These are phyloP conservation scores for Triplophysa yarkandensis DNA, from an alignment of 2,797 vertebrate species.

Conservation along the genomic window DNA sequence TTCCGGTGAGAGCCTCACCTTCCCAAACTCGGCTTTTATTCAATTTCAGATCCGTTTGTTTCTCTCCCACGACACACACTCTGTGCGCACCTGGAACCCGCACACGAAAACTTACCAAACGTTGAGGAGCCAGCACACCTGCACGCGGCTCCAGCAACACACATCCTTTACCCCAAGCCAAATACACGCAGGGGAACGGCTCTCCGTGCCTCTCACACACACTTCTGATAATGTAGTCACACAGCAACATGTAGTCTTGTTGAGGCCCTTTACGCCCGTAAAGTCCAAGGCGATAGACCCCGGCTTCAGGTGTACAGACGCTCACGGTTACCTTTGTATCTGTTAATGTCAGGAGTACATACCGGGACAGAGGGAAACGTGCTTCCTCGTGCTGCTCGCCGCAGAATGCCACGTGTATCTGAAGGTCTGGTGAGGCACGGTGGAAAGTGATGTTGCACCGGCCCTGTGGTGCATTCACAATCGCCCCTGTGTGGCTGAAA, in stretches of 20 bases:
- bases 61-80: constrained; percentile 73
- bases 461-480: constrained; percentile 75
- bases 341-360: constrained; percentile 77
- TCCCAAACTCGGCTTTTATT: constrained; percentile 79
- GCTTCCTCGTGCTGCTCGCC: constrained; percentile 44
- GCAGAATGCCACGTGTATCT: constrained; percentile 69
- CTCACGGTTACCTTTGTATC: constrained; percentile 80
- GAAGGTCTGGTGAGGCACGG: constrained; percentile 46
- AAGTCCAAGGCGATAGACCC: constrained; percentile 75
- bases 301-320: constrained; percentile 64
- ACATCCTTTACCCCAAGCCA: constrained; percentile 77
- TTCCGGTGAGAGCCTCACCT: constrained; percentile 69
- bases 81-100: constrained; percentile 72
- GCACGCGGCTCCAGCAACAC: constrained; percentile 79
- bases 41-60: constrained; percentile 68
- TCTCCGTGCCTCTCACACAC: constrained; percentile 62
- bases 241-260: constrained; percentile 73
- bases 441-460: constrained; percentile 83
- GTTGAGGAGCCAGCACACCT: constrained; percentile 71
- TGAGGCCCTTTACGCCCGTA: constrained; percentile 67
- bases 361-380: constrained; percentile 67
- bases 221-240: constrained; percentile 77
- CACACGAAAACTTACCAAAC: constrained; percentile 77
- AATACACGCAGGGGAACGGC: constrained; percentile 77
- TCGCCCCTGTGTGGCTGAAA: constrained; percentile 73